Base-by-base conservation (phyloP, 2,797 vertebrate species). In the Pipistrellus kuhlii region DNA sequence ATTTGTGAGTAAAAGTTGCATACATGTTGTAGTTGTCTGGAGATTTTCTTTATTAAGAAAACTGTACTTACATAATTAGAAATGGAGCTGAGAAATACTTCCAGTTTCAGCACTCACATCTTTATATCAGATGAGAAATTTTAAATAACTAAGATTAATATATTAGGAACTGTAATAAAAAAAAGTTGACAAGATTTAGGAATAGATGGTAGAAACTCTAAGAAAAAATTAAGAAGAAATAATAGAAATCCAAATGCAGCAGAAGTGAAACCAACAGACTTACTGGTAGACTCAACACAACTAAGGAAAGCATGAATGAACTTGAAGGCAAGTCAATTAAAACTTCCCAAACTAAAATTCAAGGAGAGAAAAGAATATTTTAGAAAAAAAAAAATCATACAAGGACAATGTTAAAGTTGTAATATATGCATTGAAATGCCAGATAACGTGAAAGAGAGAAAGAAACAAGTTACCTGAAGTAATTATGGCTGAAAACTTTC, bases 1-100 rank as follows among this genome's bases (percentile, higher is more conserved):
- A 59, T 62, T 72, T 71, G 78, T 83, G 20, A 90, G 25, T 76
- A 76, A 82, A 75, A 75, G 73, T 17, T 83, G 5, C 15, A 41
- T 53, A 27, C n/a, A 5, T 15, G 55, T 30, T 85, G 64, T 85
- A 44, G 20, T 78, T 88, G 25, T 72, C 18, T 90, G 35, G 25
- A 76, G 55, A 76, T 85, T 91, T 85, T 25, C 41, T 89, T 78
- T 85, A 48, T 84, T 85, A 83, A 88, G 46, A 7, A 83, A 81
- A 73, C 4, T 46, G 18, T 78, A 68, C 3, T 72, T 92, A 77
- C 57, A 85, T 46, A 66, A 77, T 25, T 66, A 80, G 76, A 48
- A 53, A 41, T 4, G 71, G 2, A 86, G 12, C 41, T 62, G 27
- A 96, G 71, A 66, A 6, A 75, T 55, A 84, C 17, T 78, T 90